Percentiles rank a stretch among this genome's conserved stretches.
Conservation (phyloP, 2,113 vertebrate species). For the Nipponia nippon region DNA sequence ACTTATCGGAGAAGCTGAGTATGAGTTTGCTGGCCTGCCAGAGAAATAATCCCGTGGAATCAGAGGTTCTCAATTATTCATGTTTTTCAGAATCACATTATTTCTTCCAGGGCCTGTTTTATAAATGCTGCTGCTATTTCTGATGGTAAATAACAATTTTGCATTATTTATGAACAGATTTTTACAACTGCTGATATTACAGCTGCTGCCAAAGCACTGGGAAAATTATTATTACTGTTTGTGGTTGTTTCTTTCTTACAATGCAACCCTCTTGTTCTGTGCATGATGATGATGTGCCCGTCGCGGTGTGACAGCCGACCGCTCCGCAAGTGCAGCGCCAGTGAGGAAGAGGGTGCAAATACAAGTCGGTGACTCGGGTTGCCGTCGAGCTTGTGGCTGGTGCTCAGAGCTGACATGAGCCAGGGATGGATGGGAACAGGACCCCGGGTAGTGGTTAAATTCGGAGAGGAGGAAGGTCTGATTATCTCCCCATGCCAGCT, state of each 20-base stretch:
- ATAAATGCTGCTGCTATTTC: constrained; percentile 55
- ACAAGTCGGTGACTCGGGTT: not conserved
- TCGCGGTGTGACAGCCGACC: not conserved
- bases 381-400: rapidly evolving
- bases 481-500: not conserved
- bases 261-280: not conserved
- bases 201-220: constrained; percentile 32
- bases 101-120: constrained; percentile 38
- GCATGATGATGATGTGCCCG: not conserved
- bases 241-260: not conserved
- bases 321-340: not conserved
- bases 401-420: not conserved
- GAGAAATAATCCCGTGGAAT: not conserved
- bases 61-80: constrained; percentile 56
- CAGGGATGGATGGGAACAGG: not conserved
- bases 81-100: constrained; percentile 40
- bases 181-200: constrained; percentile 53
- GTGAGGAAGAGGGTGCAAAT: not conserved
- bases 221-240: not conserved
- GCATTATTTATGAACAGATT: constrained; percentile 61
- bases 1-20: not conserved
- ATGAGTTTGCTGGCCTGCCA: not conserved
- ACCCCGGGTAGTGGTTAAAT: not conserved
- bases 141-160: constrained; percentile 61
- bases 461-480: not conserved